Conservation (phyloP, 2,113 vertebrate genomes). For the Edolisoma coerulescens region DNA sequence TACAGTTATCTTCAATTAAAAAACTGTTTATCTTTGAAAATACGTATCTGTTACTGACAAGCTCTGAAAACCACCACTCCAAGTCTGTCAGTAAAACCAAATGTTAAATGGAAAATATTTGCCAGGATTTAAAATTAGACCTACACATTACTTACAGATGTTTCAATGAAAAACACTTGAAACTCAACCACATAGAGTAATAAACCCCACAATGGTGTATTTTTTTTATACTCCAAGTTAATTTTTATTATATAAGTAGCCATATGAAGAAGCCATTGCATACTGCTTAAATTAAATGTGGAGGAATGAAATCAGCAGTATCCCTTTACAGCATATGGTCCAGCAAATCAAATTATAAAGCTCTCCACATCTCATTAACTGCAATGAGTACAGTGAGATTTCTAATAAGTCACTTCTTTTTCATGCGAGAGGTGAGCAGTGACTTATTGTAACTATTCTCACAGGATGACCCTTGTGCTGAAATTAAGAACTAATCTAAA, state of each 20-base stretch:
- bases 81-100: constrained; percentile 77
- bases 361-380: constrained; percentile 88
- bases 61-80: constrained; percentile 64
- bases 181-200: constrained; percentile 89
- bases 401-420: constrained; percentile 83
- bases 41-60: constrained; percentile 66
- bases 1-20: constrained; percentile 65
- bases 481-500: constrained; percentile 82
- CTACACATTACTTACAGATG: constrained; percentile 92
- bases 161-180: constrained; percentile 82
- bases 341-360: constrained; percentile 86
- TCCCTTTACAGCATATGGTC: constrained; percentile 82
- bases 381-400: constrained; percentile 82
- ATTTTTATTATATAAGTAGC: constrained; percentile 92
- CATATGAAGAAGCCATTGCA: constrained; percentile 84
- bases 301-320: constrained; percentile 85
- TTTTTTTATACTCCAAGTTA: constrained; percentile 82
- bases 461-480: constrained; percentile 74
- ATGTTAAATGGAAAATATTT: constrained; percentile 84
- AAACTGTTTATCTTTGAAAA: constrained; percentile 61
- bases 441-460: constrained; percentile 78
- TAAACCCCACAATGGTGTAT: constrained; percentile 87
- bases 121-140: constrained; percentile 85
- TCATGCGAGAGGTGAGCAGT: constrained; percentile 76
- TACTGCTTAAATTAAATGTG: constrained; percentile 84